A percentile compares a stretch with the other conserved stretches of the same genome.
phyloP scores from a whole-genome alignment of 2,113 vertebrate species.

The Carettochelys insculpta region DNA sequence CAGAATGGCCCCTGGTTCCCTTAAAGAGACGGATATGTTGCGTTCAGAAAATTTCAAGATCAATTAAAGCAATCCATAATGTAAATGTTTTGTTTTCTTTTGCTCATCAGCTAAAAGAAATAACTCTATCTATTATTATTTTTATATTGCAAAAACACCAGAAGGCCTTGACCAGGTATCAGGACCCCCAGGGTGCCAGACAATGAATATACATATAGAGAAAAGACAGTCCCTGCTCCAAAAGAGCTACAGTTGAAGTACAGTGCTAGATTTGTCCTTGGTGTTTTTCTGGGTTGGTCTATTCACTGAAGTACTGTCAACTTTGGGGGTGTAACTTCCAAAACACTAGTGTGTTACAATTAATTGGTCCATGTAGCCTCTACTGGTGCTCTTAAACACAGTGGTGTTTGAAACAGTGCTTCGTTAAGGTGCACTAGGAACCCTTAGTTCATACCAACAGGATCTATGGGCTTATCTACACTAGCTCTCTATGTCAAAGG shows the following conservation, averaged over 20 bases:
- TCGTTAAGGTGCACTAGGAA: background rate
- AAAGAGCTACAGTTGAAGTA: constrained; percentile 52
- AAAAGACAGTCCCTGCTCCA: background rate
- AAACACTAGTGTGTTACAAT: background rate
- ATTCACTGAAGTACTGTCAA: background rate
- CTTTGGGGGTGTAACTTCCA: background rate
- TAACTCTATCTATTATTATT: background rate
- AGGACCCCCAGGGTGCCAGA: fast-evolving
- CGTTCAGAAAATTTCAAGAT: background rate
- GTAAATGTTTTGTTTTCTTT: background rate
- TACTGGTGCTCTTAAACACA: background rate
- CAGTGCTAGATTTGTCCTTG: constrained; percentile 53
- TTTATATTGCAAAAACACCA: background rate
- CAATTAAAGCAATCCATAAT: background rate
- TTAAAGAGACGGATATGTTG: background rate
- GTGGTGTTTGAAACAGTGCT: background rate
- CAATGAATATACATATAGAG: background rate
- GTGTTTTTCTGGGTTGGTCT: background rate
- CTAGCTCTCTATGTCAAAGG: too few species aligned
- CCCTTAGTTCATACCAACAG: background rate
- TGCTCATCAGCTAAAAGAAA: background rate
- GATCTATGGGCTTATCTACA: too few species aligned
- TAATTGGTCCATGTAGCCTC: background rate
- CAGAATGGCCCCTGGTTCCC: background rate
- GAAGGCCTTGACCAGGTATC: background rate